Evolutionary conservation across 2,888 invertebrate species (phyloP).

Genomic region (Micoletzkya japonica): DNA sequence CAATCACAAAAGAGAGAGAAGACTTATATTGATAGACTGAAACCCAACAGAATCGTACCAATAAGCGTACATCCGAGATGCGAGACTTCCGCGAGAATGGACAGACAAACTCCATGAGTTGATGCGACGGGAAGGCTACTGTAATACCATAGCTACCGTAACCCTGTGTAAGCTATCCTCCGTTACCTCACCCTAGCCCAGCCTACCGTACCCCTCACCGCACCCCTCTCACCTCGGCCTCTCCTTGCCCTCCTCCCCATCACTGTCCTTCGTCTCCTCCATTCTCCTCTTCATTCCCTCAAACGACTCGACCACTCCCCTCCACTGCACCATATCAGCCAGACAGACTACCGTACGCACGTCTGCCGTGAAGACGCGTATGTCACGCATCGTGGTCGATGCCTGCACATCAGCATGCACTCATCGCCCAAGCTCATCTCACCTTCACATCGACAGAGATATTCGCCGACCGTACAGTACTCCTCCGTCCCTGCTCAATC

Average conservation of each 20-base stretch:
- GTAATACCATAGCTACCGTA: neutral
- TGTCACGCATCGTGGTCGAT: neutral
- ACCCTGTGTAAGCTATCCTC: neutral
- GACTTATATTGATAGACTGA: too few species aligned
- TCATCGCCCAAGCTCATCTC: neutral
- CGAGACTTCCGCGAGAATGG: constrained; percentile 6
- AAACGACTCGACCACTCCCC: neutral
- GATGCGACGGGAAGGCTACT: neutral
- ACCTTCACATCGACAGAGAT: constrained; percentile 11
- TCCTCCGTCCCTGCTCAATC: constrained; percentile 8
- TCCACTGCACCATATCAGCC: constrained; percentile 20
- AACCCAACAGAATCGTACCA: too few species aligned
- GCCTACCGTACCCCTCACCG: neutral
- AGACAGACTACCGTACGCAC: constrained; percentile 10
- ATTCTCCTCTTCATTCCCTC: neutral
- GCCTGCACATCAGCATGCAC: neutral
- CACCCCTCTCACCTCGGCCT: neutral
- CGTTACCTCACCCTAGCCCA: neutral
- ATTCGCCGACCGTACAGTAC: neutral
- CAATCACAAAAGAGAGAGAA: too few species aligned
- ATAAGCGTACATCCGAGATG: constrained; percentile 25
- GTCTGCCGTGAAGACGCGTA: neutral
- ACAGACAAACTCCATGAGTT: neutral
- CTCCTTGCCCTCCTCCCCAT: neutral
- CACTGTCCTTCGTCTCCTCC: neutral